Percentiles rank a stretch among this genome's conserved stretches.
phyloP scores from a whole-genome alignment of 2,888 invertebrate genomes.

The Nudaria mundana region DNA sequence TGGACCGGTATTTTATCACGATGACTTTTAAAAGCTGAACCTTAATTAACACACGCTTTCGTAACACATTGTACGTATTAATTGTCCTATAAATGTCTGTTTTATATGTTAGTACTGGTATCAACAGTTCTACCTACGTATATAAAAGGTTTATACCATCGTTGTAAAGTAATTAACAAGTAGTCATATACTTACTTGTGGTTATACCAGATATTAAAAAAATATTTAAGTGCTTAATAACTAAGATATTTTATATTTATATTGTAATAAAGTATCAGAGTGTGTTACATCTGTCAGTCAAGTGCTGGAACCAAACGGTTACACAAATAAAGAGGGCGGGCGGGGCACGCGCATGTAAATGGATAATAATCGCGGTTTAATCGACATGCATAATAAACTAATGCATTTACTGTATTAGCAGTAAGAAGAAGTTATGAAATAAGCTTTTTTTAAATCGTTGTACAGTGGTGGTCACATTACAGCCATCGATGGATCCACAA shows the following conservation, averaged over 20 bases:
- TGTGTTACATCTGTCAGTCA: conserved; percentile 36
- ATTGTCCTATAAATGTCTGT: neutral
- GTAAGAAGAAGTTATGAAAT: too few relatives aligned
- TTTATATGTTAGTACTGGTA: neutral
- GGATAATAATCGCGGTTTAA: conserved; percentile 61
- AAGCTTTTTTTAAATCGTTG: too few relatives aligned
- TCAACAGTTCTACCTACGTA: neutral
- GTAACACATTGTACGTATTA: conserved; percentile 11
- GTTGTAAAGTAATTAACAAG: too few relatives aligned
- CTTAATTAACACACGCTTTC: conserved; percentile 28
- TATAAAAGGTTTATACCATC: neutral
- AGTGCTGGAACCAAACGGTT: conserved; percentile 65
- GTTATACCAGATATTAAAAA: too few relatives aligned
- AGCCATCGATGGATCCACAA: too few relatives aligned
- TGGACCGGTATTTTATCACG: conserved; percentile 32
- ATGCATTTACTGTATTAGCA: conserved; percentile 36
- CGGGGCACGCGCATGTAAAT: conserved; percentile 52
- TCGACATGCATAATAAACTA: conserved; percentile 67
- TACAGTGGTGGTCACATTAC: too few relatives aligned
- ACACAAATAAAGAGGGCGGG: conserved; percentile 66
- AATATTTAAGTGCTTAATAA: too few relatives aligned
- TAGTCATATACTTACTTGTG: too few relatives aligned
- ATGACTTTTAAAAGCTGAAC: conserved; percentile 25
- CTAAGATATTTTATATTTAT: too few relatives aligned
- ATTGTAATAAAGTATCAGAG: conserved; percentile 13